Conservation (phyloP, 2,888 invertebrate species). For the Copidosoma aretas region DNA sequence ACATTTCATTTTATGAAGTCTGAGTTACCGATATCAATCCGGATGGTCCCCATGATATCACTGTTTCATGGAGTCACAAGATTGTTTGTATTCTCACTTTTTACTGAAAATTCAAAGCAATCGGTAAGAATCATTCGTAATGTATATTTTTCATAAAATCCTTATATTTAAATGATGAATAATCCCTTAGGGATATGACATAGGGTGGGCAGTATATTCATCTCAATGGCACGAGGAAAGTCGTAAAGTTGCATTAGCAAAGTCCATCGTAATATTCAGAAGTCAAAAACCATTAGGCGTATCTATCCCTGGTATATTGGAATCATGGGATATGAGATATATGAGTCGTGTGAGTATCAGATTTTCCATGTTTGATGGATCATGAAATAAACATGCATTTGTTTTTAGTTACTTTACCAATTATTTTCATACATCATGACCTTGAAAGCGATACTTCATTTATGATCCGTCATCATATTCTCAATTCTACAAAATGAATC, state of each 20-base stretch:
- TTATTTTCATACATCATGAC: constrained; percentile 8
- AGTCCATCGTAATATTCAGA: constrained; percentile 8
- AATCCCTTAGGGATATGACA: not conserved
- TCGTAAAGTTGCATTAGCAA: constrained; percentile 1
- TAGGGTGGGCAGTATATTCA: not conserved
- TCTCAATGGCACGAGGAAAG: not conserved
- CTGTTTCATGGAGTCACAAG: not conserved
- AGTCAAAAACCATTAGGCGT: constrained; percentile 2
- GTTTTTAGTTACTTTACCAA: constrained; percentile 10
- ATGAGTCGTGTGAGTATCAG: constrained; percentile 5
- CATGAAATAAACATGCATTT: no score
- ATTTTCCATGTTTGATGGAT: no score
- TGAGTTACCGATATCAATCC: not conserved
- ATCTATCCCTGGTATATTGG: not conserved
- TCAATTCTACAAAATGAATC: no score
- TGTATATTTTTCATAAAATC: no score
- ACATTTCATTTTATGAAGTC: not conserved
- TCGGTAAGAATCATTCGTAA: not conserved
- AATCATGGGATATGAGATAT: constrained; percentile 3
- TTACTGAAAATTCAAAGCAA: not conserved
- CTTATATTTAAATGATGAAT: no score
- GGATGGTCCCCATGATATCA: not conserved
- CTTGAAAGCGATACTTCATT: not conserved
- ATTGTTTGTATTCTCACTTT: not conserved
- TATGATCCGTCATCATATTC: no score